Evolutionary conservation across 2,888 invertebrate genomes (phyloP), one percentile per base, ranked within the genome.

Genomic region (Acanthoscelides obtectus): DNA sequence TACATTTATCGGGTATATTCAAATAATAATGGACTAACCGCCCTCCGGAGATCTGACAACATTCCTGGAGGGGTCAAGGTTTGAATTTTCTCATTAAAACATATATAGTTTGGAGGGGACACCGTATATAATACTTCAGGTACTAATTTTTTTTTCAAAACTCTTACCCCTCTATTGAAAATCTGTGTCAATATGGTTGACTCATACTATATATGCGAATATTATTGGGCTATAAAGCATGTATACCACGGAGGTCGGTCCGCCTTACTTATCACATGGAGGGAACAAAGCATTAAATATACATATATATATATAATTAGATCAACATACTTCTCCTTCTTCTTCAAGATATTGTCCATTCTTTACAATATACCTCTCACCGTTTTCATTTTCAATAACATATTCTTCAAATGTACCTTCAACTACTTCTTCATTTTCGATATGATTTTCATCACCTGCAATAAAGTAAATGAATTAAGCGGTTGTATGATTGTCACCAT

Each of bases 121-220:
- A 25, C 3, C 25, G 8, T 25, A 25, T 25, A n/a, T n/a, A n/a
- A 8, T 3, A 8, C 8, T 25, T 25, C 25, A 25, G 25, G 25
- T 25, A 25, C 25, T 25, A 25, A 25, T 25, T 25, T 3, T 25
- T 8, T 67, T 22, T 5, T 20, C 12, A 20, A 45, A 69, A 69
- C 45, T 8, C 2, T 69, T 20, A 45, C 45, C 69, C 69, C 69
- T 45, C 69, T 69, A 8, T 69, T 69, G 69, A 69, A 20, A 69
- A 65, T 4, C 65, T 3, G n/a, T n/a, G 5, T 65, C 12, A 5
- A 6, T 3, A 17, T 3, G 5, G 2, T 45, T 27, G 20, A 25
- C 27, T 45, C 69, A 4, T 19, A 25, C 20, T 0, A 63, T 45
- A 69, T 69, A 69, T 20, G 63, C 27, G 27, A n/a, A 45, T 3